Evolutionary conservation across 2,113 vertebrate species (phyloP).

Genomic region (Sarotherodon lohbergeri): DNA sequence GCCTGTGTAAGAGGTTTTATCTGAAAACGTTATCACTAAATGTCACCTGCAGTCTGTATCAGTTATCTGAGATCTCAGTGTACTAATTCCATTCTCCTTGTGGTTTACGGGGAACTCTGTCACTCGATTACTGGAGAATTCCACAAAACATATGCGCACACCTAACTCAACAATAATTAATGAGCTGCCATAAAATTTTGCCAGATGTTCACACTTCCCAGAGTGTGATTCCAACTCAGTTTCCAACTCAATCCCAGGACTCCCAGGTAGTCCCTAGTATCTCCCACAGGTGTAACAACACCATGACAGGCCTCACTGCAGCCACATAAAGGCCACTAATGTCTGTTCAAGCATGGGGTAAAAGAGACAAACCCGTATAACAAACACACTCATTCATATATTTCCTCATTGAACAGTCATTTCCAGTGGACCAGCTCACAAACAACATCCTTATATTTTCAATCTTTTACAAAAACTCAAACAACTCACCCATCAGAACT

Average conservation of each 20-base stretch:
- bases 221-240: neutral
- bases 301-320: neutral
- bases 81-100: neutral
- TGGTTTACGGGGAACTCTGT: neutral
- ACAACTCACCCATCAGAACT: neutral
- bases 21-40: neutral
- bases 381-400: neutral
- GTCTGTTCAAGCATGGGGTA: neutral
- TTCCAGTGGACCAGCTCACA: neutral
- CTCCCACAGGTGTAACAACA: neutral
- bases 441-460: neutral
- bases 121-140: neutral
- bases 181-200: neutral
- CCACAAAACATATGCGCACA: neutral
- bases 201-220: neutral
- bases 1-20: neutral
- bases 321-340: neutral
- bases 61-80: neutral
- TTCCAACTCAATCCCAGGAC: neutral
- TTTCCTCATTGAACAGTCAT: neutral
- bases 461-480: neutral
- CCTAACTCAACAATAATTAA: neutral
- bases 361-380: neutral
- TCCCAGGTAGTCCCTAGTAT: neutral
- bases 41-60: neutral